phyloP scores from a whole-genome alignment of 2,113 vertebrate genomes.

The Brienomyrus longianalis region DNA sequence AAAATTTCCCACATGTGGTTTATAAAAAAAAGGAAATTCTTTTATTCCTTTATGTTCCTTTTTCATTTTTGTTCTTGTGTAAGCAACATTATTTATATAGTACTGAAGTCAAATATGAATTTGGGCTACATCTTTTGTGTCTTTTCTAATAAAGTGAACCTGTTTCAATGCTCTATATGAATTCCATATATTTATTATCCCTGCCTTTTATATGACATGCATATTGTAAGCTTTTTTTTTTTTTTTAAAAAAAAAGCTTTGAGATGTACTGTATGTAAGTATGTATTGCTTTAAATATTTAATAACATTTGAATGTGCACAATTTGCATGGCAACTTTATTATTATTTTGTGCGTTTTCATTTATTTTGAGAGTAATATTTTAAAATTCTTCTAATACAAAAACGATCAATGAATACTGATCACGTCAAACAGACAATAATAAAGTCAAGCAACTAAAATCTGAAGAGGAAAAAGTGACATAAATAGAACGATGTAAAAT shows the following conservation, averaged over 20 bases:
- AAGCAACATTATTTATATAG: neutral
- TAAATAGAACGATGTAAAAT: neutral
- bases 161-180: neutral
- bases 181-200: neutral
- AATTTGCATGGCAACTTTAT: neutral
- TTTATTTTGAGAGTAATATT: neutral
- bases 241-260: neutral
- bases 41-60: neutral
- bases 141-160: neutral
- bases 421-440: neutral
- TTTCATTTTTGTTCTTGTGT: constrained; percentile 13
- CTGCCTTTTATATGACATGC: neutral
- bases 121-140: neutral
- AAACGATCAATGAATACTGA: neutral
- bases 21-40: neutral
- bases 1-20: constrained; percentile 4
- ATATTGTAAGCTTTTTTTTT: neutral
- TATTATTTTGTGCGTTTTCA: neutral
- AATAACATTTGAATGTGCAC: neutral
- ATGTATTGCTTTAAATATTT: neutral
- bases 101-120: neutral
- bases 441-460: neutral
- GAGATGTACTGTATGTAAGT: neutral
- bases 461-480: neutral
- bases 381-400: neutral